Base-by-base conservation (phyloP, 2,113 vertebrate genomes). In the Felis chaus region DNA sequence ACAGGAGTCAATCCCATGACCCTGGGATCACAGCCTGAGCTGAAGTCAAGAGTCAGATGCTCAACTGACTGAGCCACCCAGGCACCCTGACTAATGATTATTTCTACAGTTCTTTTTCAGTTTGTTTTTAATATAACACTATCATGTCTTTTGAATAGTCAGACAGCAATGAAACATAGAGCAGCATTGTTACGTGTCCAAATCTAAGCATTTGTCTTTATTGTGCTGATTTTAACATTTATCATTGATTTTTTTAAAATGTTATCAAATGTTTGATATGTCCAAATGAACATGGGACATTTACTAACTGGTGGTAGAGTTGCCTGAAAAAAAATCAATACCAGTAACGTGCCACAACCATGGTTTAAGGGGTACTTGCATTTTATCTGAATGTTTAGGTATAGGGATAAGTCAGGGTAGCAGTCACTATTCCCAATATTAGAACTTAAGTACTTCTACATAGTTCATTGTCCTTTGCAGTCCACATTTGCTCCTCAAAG, bases 161-260 rank as follows among this genome's bases (percentile, higher is more conserved):
- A 95, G 88, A 78, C 21, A 94, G 68, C 12, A 83, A 29, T 53
- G 41, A 95, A 66, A 83, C 61, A 69, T 15, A 83, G 2, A 94
- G n/a, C 41, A 78, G 68, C 76, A 71, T 16, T 87, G 4, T 82
- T 61, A 33, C 15, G 53, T 53, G 27, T 82, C 39, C 61, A 82
- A 76, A 95, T 78, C 27, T 95, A 90, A 84, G 71, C 13, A 61
- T 57, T 41, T 94, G 14, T 92, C 66, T 82, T 92, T 87, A 66
- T 39, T 78, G 9, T 31, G 36, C 36, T 95, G 63, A 92, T 89
- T 92, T 92, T 93, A 80, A 63, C 53, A 73, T 84, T 83, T 95
- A 78, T 33, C 53, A 84, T 41, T 71, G 27, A 61, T 78, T 10
- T 91, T 91, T 78, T 78, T 31, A 27, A 89, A 69, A 76, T 76